These are phyloP conservation scores for Melitaea athalia DNA, from an alignment of 2,888 invertebrate genomes.

Conservation along the genomic window DNA sequence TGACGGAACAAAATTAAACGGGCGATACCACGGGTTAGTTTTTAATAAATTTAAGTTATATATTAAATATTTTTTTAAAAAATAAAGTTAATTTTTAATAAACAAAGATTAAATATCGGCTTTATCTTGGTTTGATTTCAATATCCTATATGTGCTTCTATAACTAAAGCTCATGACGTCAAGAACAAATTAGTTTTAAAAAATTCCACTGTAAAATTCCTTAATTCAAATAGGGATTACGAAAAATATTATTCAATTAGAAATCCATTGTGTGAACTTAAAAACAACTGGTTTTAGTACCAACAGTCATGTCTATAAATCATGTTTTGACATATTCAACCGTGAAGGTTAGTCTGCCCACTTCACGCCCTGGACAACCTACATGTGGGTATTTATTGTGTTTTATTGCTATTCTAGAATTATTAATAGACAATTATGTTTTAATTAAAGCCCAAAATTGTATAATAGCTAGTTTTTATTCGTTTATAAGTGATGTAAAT, in stretches of 20 bases:
- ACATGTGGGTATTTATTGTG: neutral
- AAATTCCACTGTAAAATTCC: no score
- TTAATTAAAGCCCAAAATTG: neutral
- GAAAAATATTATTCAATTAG: neutral
- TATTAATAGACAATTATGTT: neutral
- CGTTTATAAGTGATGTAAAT: neutral
- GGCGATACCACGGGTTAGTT: no score
- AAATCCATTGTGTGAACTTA: neutral
- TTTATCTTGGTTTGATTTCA: no score
- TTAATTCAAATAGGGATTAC: no score
- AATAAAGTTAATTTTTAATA: no score
- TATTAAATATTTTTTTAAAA: no score
- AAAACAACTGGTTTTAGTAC: neutral
- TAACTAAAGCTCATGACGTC: no score
- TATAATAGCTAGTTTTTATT: neutral
- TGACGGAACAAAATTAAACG: no score
- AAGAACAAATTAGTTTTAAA: no score
- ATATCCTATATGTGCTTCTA: no score
- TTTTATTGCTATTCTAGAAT: neutral
- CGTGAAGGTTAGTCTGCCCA: conserved; percentile 5
- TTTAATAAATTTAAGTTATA: no score
- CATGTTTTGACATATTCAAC: conserved; percentile 10
- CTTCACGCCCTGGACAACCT: conserved; percentile 9
- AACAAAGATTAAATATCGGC: no score
- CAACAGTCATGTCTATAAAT: neutral